Evolutionary conservation across 2,888 invertebrate genomes (phyloP), one percentile per base, ranked within the genome.

Genomic region (Neoascia interrupta): DNA sequence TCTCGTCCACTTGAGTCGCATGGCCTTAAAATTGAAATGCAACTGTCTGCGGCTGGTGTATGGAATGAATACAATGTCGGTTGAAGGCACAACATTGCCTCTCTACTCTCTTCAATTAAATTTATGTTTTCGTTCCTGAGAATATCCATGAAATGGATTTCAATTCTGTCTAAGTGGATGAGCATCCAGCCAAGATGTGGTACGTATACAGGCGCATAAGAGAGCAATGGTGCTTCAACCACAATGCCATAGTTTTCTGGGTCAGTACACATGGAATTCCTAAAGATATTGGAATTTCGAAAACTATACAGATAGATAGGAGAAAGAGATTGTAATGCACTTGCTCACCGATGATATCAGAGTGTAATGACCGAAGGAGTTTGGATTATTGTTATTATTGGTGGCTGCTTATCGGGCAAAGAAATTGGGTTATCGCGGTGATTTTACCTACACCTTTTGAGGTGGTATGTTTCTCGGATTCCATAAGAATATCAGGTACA

Each of bases 21-120:
- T n/a, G 61, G 54, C 70, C 61, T 54, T 61, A 58, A n/a, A n/a
- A n/a, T n/a, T n/a, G n/a, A n/a, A n/a, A 54, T 54, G 54, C 43
- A 51, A 39, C 28, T 23, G 37, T 31, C 37, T 56, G 26, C 19
- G n/a, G n/a, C n/a, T n/a, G n/a, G n/a, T n/a, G n/a, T n/a, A n/a
- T n/a, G n/a, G n/a, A n/a, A n/a, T n/a, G n/a, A n/a, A n/a, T n/a
- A n/a, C n/a, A n/a, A n/a, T n/a, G n/a, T n/a, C n/a, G n/a, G n/a
- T n/a, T n/a, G n/a, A n/a, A n/a, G n/a, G n/a, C n/a, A n/a, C n/a
- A n/a, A n/a, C n/a, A n/a, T n/a, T n/a, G 18, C 1, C 18, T 1
- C 8, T 8, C 28, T 4, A 54, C 10, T 41, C 58, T 43, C 13
- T 34, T 58, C 19, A 21, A 45, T 43, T 19, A 58, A n/a, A 58